Evolutionary conservation across 2,888 invertebrate species (phyloP), one percentile per base, ranked within the genome.

Genomic region (Nemoura dubitans): DNA sequence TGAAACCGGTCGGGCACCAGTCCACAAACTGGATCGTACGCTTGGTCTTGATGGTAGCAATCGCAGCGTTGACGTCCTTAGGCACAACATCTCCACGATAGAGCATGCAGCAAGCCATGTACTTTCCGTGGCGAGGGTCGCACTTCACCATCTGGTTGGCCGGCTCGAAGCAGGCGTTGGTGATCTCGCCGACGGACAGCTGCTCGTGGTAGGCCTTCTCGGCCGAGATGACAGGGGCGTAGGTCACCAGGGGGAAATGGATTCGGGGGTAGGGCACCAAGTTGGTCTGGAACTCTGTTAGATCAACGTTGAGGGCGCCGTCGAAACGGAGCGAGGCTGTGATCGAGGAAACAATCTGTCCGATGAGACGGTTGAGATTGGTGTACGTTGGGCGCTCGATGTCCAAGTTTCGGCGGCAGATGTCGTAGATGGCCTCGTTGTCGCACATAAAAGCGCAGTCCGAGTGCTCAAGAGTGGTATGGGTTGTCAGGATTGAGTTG

Each of bases 371-470:
- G 89, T 94, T 94, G 88, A 94, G 90, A 90, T 94, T 94, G 86
- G 93, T 93, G 91, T 94, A 94, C 2, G 93, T 93, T 25, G 94
- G 94, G 77, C 94, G 91, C 87, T 93, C 93, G 89, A 93, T 93
- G 90, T 93, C 93, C 87, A 94, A 90, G 89, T 94, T 94, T 85
- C 93, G 91, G 28, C 93, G 91, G 90, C 94, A 95, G 92, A 92
- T 92, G 92, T 95, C 90, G 91, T 94, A 92, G 86, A 92, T 92
- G 26, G 92, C 92, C 88, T 92, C 92, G 89, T 92, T 92, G 89
- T 92, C 92, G 26, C 92, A 93, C 93, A 94, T 93, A 89, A 94
- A 95, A 36, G 94, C 93, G 89, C 94, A 94, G 89, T 94, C 94
- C 0, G 93, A 93, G 89, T 94, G 94, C 89, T 95, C 94, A n/a